Evolutionary conservation across 2,113 vertebrate species (phyloP), one percentile per base, ranked within the genome.

Genomic region (Anoplopoma fimbria): DNA sequence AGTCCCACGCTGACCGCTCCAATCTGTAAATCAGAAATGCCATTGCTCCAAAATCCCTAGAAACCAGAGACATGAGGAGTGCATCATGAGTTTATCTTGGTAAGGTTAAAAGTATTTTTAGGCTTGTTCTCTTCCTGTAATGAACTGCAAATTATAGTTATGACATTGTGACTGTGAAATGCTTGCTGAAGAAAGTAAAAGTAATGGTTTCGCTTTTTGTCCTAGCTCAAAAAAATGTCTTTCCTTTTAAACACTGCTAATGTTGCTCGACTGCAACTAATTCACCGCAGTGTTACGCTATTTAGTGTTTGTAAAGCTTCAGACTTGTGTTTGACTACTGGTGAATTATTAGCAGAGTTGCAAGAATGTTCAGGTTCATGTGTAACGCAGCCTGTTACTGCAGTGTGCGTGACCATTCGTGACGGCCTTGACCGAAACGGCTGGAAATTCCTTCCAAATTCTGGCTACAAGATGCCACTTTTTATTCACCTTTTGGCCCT

Each of bases 51-150:
- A 68, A 82, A 38, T 77, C 81, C 49, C 12, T 64, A 58, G 21
- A 87, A 64, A 67, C 31, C 62, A 13, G 72, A 77, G 49, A 69
- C 62, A 88, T 90, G 89, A 75, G 62, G 70, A 91, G 25, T 36
- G 42, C 67, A 81, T 73, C 88, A 94, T 94, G 94, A 95, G 76
- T 87, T 89, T 92, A 68, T 89, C 91, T 33, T 90, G 95, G 95
- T 96, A 94, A 95, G 94, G 33, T 57, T 15, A 21, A 14, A 31
- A 0, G 62, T 64, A n/a, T 57, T 75, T 64, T 19, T 31, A 19
- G 9, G 12, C 6, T 51, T 69, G 9, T 45, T 88, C 0, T 65
- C 9, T 7, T 53, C 8, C 25, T 49, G 0, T 57, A n/a, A 17
- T 51, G 13, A 80, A 31, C 21, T 67, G 13, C 13, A 64, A 53